Base-by-base conservation (phyloP, 2,888 invertebrate species). In the Cosmia trapezina region DNA sequence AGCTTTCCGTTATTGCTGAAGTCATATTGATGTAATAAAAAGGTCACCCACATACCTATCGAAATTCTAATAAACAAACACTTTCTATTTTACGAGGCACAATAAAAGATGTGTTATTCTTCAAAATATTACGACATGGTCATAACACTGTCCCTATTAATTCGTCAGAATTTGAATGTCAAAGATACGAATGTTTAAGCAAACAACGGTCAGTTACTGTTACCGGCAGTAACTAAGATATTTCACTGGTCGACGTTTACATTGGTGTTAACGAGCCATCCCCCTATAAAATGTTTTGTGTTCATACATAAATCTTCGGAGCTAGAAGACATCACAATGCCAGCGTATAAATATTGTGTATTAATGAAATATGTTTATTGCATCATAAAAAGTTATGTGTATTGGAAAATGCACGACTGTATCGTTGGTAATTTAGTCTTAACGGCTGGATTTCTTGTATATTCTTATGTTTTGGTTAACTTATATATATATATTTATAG, bases 261-360 rank as follows among this genome's bases (percentile, higher is more conserved):
- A 94, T 88, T 89, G 91, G 96, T 94, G 96, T 95, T 96, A 96
- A 96, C 95, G 95, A 96, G 93, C 85, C 87, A 88, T 86, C 90
- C 92, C 90, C 86, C 93, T 90, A 95, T 95, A 95, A 95, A 96
- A 93, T 75, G 90, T 92, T 91, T 94, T 94, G 92, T 93, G 89
- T 90, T 86, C 88, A 86, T 76, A 92, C 93, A 95, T 96, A 96
- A 96, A 96, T 96, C 95, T 93, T 89, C 85, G 84, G 87, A 85
- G 83, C 85, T 86, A 88, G 86, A 90, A 86, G 86, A 90, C 92
- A 92, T 90, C 89, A 93, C 90, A 93, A 94, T 93, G 88, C 89
- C 83, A 90, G 90, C 92, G 88, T 91, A 93, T 93, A 94, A 94
- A 94, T 94, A 94, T 92, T 91, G 88, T 89, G 87, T 91, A 91